Conservation (phyloP, 2,888 invertebrate species). For the Pollenia labialis region DNA sequence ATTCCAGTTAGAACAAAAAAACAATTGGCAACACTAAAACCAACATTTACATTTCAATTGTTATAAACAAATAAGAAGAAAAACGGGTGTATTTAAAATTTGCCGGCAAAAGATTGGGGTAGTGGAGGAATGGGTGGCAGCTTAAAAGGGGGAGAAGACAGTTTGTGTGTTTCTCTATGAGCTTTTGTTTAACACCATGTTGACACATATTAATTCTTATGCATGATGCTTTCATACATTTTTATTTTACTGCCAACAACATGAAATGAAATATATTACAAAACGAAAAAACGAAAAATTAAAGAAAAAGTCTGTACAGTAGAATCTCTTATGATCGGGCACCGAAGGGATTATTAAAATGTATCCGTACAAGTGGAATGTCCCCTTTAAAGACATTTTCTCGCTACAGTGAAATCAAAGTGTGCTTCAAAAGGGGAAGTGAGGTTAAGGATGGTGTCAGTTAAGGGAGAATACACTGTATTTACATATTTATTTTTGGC, state of each 20-base stretch:
- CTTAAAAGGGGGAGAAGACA: constrained; percentile 18
- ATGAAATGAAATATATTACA: not conserved
- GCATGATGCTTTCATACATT: constrained; percentile 53
- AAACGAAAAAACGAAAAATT: not conserved
- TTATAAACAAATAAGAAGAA: constrained; percentile 35
- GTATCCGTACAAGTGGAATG: too few relatives aligned
- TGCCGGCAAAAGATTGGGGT: not conserved
- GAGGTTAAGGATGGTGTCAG: too few relatives aligned
- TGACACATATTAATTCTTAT: constrained; percentile 68
- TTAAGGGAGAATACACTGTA: not conserved
- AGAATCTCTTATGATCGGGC: too few relatives aligned
- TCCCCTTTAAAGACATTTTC: too few relatives aligned
- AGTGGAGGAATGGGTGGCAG: not conserved
- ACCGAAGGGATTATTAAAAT: too few relatives aligned
- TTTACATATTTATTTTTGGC: constrained; percentile 21
- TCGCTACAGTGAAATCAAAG: too few relatives aligned
- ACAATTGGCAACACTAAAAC: constrained; percentile 53
- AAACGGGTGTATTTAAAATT: not conserved
- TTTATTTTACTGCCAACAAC: constrained; percentile 17
- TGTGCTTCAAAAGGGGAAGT: too few relatives aligned
- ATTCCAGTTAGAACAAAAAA: constrained; percentile 26
- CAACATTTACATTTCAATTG: constrained; percentile 71
- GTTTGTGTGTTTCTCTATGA: not conserved
- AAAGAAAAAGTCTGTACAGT: not conserved
- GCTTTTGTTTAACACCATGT: constrained; percentile 57